Evolutionary conservation across 2,888 invertebrate species (phyloP), one percentile per base, ranked within the genome.

Genomic region (Macrophya alboannulata): DNA sequence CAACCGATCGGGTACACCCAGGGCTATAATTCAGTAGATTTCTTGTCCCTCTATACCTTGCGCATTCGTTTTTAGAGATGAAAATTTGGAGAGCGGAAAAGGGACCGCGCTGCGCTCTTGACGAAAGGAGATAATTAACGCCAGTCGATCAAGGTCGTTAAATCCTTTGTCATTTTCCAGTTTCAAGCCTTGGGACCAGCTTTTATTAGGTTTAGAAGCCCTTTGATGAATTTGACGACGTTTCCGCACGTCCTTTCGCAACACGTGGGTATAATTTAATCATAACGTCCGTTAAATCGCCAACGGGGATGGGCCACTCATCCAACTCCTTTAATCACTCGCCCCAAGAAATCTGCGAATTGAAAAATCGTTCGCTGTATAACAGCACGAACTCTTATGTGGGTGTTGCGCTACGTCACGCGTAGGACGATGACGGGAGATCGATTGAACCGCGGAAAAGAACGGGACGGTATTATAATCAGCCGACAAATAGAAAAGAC

Each of bases 101-200:
- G 48, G 10, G 5, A 10, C 25, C 12, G 0, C 12, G 0, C 10
- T 9, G 74, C 45, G 6, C 45, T 25, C 3, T n/a, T 71, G 40
- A 17, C 6, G 40, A n/a, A 10, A 0, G 45, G 10, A 12, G 17
- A 45, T 74, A 37, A 68, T 68, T 68, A 68, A 17, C 68, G 68
- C 68, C 15, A 17, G 6, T n/a, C 40, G 37, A 37, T 71, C 45
- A 45, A 74, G 72, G 72, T 74, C 72, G 45, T 74, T 45, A 74
- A 74, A 74, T 74, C 72, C 45, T 45, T 45, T 74, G 72, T 74
- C 72, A 74, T 74, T 74, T 45, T 10, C 21, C 12, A 62, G 62
- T 2, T 37, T 15, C 37, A 21, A 45, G 45, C 72, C 72, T 17
- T 40, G 8, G 72, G 43, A 43, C 43, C 25, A n/a, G 72, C 8